Base-by-base conservation (phyloP, 2,113 vertebrate species). In the Nibea coibor region DNA sequence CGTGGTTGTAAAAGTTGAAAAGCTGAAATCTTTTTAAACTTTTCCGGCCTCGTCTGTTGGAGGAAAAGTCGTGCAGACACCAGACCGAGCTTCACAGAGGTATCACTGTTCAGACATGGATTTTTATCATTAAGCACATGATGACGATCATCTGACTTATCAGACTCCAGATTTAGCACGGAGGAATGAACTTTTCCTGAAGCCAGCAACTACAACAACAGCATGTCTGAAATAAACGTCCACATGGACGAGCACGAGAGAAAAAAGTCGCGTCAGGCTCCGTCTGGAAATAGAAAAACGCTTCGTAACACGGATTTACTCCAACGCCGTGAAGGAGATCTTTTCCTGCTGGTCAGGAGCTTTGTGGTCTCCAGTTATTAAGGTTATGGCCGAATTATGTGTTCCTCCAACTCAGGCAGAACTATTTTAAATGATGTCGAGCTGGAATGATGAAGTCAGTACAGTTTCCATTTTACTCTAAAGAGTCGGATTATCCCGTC, bases 101-200 rank as follows among this genome's bases (percentile, higher is more conserved):
- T 0, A 31, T 16, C 59, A 20, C 63, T 77, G 72, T 51, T 78
- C 61, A 16, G n/a, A 35, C 42, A 22, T 16, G 54, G 51, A 57
- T 28, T 35, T 74, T 39, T 51, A 59, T 77, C 51, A 61, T 24
- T 48, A 70, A 73, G 54, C 84, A 74, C 85, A 89, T 84, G 88
- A 89, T 61, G 45, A 72, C 17, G 43, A 14, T 68, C 81, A 82
- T 83, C 61, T 53, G 75, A 78, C 45, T 61, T 70, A 58, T 68
- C 57, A 28, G 72, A 72, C 65, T 70, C 22, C 17, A 11, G 10
- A 68, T 77, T 78, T 51, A 77, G 35, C 35, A 39, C 35, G 0
- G 35, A 39, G 35, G 35, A 39, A 39, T 39, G 35, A 39, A 39
- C 35, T 39, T 39, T 9, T 39, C 35, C 35, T 8, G 10, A 73